Percentiles rank a stretch among this genome's conserved stretches.
Conservation (phyloP, 1,140 invertebrate species). For the Arion vulgaris region DNA sequence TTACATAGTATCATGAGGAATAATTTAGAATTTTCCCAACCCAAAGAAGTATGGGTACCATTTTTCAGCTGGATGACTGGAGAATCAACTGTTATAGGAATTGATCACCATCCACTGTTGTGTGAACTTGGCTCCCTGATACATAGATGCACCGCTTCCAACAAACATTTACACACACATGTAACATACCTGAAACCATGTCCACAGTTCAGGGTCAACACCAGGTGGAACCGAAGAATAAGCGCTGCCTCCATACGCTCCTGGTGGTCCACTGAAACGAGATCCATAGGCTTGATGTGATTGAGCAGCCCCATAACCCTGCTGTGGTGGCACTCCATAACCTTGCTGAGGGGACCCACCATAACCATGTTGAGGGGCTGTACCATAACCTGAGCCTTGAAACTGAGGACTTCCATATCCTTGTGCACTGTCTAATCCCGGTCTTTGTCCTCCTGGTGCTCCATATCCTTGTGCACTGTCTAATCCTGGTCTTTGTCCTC, state of each 20-base stretch:
- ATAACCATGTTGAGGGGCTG: conserved; percentile 30
- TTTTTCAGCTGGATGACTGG: no score
- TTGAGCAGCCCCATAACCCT: conserved; percentile 30
- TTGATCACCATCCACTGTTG: no score
- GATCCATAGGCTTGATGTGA: conserved; percentile 1
- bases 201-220: conserved; percentile 79
- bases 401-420: conserved; percentile 41
- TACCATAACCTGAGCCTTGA: conserved; percentile 36
- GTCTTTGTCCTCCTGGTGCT: conserved; percentile 27
- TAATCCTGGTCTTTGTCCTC: conserved; percentile 14
- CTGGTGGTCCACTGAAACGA: background rate
- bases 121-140: no score
- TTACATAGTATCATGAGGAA: no score
- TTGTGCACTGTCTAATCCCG: background rate
- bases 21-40: no score
- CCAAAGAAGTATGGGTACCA: no score
- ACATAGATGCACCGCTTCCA: no score
- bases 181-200: conserved; percentile 62
- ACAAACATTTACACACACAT: no score
- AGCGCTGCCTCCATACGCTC: conserved; percentile 35
- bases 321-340: conserved; percentile 27
- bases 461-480: conserved; percentile 12
- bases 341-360: conserved; percentile 20
- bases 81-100: no score
- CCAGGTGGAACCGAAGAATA: conserved; percentile 50